Percentiles rank a stretch among this genome's conserved stretches.
phyloP scores from a whole-genome alignment of 2,888 invertebrate genomes.

The Amphimallon solstitiale region DNA sequence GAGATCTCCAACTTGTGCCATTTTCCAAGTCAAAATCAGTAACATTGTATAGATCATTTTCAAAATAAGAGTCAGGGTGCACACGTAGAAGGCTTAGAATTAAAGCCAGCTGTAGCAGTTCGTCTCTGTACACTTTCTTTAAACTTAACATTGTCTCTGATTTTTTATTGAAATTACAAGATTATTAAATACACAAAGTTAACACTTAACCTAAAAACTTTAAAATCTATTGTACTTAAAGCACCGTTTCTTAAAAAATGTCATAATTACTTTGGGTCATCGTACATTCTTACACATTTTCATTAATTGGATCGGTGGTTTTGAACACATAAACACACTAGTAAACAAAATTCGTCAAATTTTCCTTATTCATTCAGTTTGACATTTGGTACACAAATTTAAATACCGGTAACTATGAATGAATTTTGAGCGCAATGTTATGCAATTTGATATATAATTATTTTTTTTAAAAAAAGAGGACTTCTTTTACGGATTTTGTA shows the following conservation, averaged over 20 bases:
- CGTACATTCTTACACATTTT: conserved; percentile 4
- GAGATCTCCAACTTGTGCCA: conserved; percentile 75
- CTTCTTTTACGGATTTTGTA: neutral
- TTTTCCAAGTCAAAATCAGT: conserved; percentile 71
- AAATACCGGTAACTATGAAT: conserved; percentile 25
- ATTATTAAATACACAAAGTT: conserved; percentile 6
- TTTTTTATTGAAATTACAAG: neutral
- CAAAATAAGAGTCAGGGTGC: conserved; percentile 76
- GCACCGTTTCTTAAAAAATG: conserved; percentile 7
- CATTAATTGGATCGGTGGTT: neutral
- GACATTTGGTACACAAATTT: conserved; percentile 28
- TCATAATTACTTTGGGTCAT: conserved; percentile 1
- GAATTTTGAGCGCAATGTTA: conserved; percentile 4
- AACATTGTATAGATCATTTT: conserved; percentile 63
- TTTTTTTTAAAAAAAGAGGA: neutral
- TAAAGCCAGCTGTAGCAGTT: conserved; percentile 82
- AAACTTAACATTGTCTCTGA: conserved; percentile 75
- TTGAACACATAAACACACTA: neutral
- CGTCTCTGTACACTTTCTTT: conserved; percentile 85
- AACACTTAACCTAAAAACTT: conserved; percentile 39
- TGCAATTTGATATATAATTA: neutral
- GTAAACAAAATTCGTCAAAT: conserved; percentile 18
- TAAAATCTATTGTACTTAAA: conserved; percentile 4
- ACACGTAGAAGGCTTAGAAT: conserved; percentile 82
- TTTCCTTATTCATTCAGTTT: conserved; percentile 38